phyloP scores from a whole-genome alignment of 2,113 vertebrate genomes.

The Anser cygnoides region DNA sequence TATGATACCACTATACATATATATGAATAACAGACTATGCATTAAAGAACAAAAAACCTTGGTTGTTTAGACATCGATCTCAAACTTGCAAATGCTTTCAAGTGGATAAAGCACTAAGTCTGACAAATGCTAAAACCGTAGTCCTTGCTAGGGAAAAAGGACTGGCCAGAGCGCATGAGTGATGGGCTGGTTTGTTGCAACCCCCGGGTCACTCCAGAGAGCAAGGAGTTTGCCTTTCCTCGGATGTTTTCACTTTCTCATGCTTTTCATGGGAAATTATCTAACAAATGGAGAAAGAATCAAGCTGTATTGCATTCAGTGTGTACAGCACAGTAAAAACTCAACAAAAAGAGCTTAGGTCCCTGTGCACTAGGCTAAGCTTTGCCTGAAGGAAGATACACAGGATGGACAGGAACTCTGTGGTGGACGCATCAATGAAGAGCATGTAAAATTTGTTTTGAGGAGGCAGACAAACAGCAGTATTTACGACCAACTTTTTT shows the following conservation, averaged over 20 bases:
- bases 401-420: background rate
- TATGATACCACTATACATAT: background rate
- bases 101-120: background rate
- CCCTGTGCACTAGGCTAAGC: background rate
- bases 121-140: background rate
- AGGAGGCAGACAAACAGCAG: background rate
- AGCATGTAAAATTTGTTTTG: background rate
- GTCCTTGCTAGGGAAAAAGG: background rate
- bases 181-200: background rate
- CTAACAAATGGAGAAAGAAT: background rate
- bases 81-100: background rate
- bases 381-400: background rate
- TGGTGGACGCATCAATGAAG: background rate
- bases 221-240: background rate
- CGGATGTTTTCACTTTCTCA: background rate
- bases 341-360: background rate
- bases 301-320: background rate
- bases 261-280: background rate
- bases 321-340: background rate
- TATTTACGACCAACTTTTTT: background rate
- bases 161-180: too few species aligned
- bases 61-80: background rate
- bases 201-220: accelerated
- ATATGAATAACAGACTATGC: background rate
- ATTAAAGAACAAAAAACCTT: background rate